Percentiles rank a stretch among this genome's conserved stretches.
phyloP scores from a whole-genome alignment of 2,797 vertebrate species.

The Catostomus latipinnis region DNA sequence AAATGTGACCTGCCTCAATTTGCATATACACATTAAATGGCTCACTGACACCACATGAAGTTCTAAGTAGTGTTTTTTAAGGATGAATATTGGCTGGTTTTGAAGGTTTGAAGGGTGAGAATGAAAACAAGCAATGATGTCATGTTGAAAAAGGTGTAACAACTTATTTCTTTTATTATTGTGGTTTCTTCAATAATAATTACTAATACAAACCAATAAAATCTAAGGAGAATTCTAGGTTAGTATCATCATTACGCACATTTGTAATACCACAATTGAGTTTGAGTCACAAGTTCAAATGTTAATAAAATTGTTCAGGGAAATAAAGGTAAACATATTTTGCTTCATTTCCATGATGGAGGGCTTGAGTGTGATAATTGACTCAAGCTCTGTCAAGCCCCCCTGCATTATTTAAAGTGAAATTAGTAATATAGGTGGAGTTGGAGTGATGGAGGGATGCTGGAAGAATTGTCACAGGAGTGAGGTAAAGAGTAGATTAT shows the following conservation, averaged over 20 bases:
- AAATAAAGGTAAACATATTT: too few relatives aligned
- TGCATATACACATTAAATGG: constrained; percentile 3
- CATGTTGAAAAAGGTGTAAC: too few relatives aligned
- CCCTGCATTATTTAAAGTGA: too few relatives aligned
- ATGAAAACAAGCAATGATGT: neutral
- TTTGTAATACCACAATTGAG: neutral
- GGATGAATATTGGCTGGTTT: neutral
- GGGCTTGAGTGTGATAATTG: too few relatives aligned
- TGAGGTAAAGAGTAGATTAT: too few relatives aligned
- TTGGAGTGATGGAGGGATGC: too few relatives aligned
- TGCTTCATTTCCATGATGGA: too few relatives aligned
- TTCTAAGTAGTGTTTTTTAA: neutral
- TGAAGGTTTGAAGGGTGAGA: neutral
- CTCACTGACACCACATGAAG: neutral
- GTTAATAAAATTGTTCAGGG: too few relatives aligned
- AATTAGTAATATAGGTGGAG: too few relatives aligned
- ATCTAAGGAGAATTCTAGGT: neutral
- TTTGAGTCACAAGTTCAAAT: too few relatives aligned
- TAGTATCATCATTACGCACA: neutral
- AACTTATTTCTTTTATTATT: neutral
- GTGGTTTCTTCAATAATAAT: neutral
- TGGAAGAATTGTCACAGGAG: too few relatives aligned
- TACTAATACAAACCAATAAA: constrained; percentile 14
- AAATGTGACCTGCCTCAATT: neutral
- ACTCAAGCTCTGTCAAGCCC: too few relatives aligned